phyloP scores from a whole-genome alignment of 1,140 invertebrate species.

The Apocrypta bakeri region DNA sequence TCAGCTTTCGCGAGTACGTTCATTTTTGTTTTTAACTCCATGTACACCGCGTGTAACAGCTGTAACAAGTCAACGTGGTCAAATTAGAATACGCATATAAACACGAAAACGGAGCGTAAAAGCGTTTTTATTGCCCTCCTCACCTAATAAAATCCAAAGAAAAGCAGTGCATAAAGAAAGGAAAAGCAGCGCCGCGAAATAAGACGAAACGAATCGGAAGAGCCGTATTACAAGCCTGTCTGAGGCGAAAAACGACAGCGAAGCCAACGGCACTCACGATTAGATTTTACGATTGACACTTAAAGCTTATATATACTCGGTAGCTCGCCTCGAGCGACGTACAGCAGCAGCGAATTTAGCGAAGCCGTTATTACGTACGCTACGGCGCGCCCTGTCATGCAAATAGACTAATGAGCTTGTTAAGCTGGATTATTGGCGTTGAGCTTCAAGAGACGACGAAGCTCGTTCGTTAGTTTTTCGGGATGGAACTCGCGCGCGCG shows the following conservation, averaged over 20 bases:
- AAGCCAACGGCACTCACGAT: constrained; percentile 53
- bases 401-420: constrained; percentile 68
- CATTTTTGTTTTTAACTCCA: no score
- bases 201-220: not conserved
- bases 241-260: not conserved
- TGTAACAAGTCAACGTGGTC: not conserved
- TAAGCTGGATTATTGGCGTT: constrained; percentile 62
- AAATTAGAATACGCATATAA: not conserved
- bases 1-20: not conserved
- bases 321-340: constrained; percentile 48
- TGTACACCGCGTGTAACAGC: no score
- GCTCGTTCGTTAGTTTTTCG: constrained; percentile 46
- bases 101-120: not conserved
- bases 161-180: constrained; percentile 16
- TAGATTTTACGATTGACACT: constrained; percentile 55
- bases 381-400: constrained; percentile 60
- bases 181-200: not conserved
- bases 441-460: not conserved
- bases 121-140: not conserved
- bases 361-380: constrained; percentile 56
- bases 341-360: constrained; percentile 35
- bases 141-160: constrained; percentile 22
- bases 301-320: constrained; percentile 3
- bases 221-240: not conserved
- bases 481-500: not conserved